phyloP scores from a whole-genome alignment of 2,888 invertebrate species.

The Gandaritis pyraliata region DNA sequence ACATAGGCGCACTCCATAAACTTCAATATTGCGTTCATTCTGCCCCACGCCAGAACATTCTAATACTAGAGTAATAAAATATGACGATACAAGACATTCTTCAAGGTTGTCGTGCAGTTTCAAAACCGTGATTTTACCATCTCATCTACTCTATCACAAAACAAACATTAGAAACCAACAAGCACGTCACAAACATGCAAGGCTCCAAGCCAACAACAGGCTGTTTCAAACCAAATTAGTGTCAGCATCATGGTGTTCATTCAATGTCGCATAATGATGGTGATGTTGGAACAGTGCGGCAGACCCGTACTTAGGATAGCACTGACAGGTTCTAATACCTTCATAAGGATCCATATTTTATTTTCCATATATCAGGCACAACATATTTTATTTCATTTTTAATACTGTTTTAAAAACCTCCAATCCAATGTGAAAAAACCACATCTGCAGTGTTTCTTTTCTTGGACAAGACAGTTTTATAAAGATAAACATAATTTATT shows the following conservation, averaged over 20 bases:
- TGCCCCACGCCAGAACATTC: no score
- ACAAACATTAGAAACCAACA: slow-evolving; percentile 34
- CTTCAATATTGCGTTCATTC: no score
- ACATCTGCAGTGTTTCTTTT: no score
- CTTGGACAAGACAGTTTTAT: no score
- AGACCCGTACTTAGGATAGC: slow-evolving; percentile 8
- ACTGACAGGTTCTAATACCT: no score
- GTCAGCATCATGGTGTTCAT: slow-evolving; percentile 35
- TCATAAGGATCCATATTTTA: no score
- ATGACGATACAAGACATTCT: background rate
- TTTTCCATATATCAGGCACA: no score
- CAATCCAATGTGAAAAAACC: no score
- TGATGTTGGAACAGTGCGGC: slow-evolving; percentile 14
- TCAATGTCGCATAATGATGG: slow-evolving; percentile 32
- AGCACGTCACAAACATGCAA: slow-evolving; percentile 40
- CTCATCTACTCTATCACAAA: slow-evolving; percentile 31
- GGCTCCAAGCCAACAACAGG: slow-evolving; percentile 25
- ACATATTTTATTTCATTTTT: no score
- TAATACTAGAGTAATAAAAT: background rate
- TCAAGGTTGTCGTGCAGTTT: background rate
- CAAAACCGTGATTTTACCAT: background rate
- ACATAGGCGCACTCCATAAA: no score
- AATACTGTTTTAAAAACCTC: no score
- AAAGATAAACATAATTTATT: no score
- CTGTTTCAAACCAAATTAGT: slow-evolving; percentile 37